A percentile compares a stretch with the other conserved stretches of the same genome.
phyloP scores from a whole-genome alignment of 2,797 vertebrate genomes.

The Falco biarmicus region DNA sequence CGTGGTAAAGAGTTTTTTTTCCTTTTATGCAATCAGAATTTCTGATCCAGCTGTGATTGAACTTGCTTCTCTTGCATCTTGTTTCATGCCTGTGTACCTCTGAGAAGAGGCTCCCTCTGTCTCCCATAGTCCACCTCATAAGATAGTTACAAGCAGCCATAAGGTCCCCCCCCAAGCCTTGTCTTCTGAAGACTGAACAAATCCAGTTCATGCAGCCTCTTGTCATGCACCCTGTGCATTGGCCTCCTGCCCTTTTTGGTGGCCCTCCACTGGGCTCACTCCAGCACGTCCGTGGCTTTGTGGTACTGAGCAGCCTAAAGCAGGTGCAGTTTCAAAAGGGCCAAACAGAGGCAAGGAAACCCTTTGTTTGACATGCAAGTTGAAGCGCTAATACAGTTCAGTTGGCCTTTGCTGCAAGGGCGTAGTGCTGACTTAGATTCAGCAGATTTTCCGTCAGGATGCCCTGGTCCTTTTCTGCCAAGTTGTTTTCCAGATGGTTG shows the following conservation, averaged over 20 bases:
- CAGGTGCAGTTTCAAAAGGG: background rate
- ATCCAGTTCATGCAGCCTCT: background rate
- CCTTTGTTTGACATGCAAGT: background rate
- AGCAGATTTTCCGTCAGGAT: background rate
- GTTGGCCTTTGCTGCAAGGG: background rate
- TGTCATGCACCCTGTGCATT: background rate
- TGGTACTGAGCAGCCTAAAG: background rate
- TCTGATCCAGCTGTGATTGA: background rate
- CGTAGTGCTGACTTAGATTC: background rate
- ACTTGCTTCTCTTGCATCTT: background rate
- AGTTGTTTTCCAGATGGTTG: background rate
- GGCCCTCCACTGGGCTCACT: background rate
- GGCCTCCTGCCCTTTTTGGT: background rate
- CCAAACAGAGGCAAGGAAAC: background rate
- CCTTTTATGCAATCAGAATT: background rate
- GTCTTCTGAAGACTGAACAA: background rate
- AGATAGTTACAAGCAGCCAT: background rate
- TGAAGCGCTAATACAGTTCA: background rate
- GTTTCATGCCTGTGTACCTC: background rate
- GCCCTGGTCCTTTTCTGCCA: background rate
- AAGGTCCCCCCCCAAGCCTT: accelerated
- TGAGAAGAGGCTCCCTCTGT: background rate
- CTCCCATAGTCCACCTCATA: background rate
- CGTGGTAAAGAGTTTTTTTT: background rate
- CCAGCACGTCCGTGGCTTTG: background rate